Conservation (phyloP, 1,140 invertebrate species). For the Theocolax elegans region DNA sequence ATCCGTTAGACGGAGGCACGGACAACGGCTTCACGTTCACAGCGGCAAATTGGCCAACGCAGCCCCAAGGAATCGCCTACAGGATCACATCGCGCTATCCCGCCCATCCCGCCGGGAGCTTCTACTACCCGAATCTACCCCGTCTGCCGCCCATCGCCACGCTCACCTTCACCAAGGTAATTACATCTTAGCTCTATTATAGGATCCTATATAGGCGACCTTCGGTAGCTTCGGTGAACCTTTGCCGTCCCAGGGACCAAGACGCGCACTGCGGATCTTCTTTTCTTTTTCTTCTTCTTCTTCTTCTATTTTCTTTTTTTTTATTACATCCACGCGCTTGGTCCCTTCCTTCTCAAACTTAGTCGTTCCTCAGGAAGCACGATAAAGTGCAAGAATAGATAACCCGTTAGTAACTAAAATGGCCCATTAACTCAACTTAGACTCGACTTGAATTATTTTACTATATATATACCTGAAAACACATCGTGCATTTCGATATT, state of each 20-base stretch:
- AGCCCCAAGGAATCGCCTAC: slow-evolving; percentile 89
- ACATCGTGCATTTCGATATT: no score
- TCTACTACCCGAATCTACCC: slow-evolving; percentile 90
- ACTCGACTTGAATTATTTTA: no score
- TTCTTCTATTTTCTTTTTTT: neutral
- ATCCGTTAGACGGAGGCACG: slow-evolving; percentile 95
- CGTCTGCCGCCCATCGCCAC: slow-evolving; percentile 90
- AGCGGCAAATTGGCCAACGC: slow-evolving; percentile 91
- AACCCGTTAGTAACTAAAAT: no score
- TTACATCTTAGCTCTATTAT: slow-evolving; percentile 26
- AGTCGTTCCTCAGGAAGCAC: neutral
- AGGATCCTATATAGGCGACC: neutral
- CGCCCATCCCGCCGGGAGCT: slow-evolving; percentile 92
- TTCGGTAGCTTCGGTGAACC: no score
- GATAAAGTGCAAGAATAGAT: neutral
- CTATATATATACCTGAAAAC: no score
- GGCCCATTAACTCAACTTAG: no score
- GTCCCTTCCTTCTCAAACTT: neutral
- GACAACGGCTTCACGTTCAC: slow-evolving; percentile 98
- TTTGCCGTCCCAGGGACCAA: no score
- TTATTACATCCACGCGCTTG: neutral
- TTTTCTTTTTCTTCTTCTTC: no score
- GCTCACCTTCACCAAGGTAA: slow-evolving; percentile 89
- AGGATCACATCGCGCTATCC: slow-evolving; percentile 90
- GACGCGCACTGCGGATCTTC: no score